Evolutionary conservation across 2,797 vertebrate genomes (phyloP), one percentile per base, ranked within the genome.

Genomic region (Chanos chanos): DNA sequence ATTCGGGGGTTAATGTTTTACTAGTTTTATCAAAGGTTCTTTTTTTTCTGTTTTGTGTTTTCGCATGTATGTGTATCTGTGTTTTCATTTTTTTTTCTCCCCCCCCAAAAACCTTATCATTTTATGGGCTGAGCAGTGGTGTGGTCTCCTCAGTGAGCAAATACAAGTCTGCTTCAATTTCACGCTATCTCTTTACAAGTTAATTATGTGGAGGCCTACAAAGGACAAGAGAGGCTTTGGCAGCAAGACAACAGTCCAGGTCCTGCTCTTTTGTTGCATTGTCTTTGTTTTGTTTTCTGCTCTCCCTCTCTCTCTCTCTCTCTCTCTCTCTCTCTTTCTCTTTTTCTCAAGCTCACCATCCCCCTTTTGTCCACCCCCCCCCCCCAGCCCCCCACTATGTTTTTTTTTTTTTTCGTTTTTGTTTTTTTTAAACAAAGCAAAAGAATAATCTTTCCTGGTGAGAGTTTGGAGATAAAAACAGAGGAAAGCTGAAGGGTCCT

Each of bases 381-480:
- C 37, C 53, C 52, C 34, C 8, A 13, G 51, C 54, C 44, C n/a
- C n/a, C n/a, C n/a, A n/a, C n/a, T n/a, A n/a, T n/a, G n/a, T n/a
- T n/a, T n/a, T n/a, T 63, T 71, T 37, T 57, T 77, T 64, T 47
- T 28, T 27, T 19, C 8, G 25, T 43, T 41, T 45, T 22, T 25
- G 55, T 28, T 10, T 33, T 34, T 21, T 21, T 40, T 15, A 47
- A 22, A 24, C 57, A 36, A 57, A 41, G 59, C 41, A 71, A 63
- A 70, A 71, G 61, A 78, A 71, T 78, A 79, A 82, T 81, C 78
- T 84, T 86, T 85, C 76, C 86, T 89, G 86, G 66, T 71, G 83
- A 87, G 80, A 87, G 86, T 89, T 86, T 89, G 79, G 81, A 93
- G 86, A 94, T 91, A 89, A 94, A 92, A 92, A 86, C 57, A 56